Conservation (phyloP, 2,113 vertebrate species). For the Megaceryle torquata region DNA sequence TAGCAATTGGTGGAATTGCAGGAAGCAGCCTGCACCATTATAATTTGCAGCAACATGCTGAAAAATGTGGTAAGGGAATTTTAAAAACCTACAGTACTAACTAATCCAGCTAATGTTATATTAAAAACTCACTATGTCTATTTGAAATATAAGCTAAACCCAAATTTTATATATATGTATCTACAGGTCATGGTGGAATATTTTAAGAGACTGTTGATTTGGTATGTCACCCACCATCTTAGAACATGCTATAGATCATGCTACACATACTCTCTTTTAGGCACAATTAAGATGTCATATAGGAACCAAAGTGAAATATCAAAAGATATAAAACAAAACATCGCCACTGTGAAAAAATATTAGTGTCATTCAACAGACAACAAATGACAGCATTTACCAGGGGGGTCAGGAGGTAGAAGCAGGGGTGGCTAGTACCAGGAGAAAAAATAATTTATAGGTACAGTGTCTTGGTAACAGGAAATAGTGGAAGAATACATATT, state of each 20-base stretch:
- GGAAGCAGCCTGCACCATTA: neutral
- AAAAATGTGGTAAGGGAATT: neutral
- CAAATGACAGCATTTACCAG: neutral
- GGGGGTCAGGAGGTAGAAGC: neutral
- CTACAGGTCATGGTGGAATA: neutral
- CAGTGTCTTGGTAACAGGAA: neutral
- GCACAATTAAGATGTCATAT: neutral
- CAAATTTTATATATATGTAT: neutral
- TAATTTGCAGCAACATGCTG: neutral
- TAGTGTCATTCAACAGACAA: neutral
- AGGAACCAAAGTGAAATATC: neutral
- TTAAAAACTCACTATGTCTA: neutral
- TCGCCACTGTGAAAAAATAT: neutral
- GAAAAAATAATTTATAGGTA: neutral
- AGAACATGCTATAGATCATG: neutral
- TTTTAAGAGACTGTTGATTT: neutral
- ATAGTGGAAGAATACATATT: neutral
- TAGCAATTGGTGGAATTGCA: neutral
- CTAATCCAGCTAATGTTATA: neutral
- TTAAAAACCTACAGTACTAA: neutral
- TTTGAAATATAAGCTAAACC: neutral
- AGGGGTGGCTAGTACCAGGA: neutral
- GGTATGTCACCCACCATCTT: neutral
- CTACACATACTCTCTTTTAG: neutral
- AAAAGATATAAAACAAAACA: neutral